phyloP scores from a whole-genome alignment of 2,797 vertebrate species.

The Hydrolagus colliei region DNA sequence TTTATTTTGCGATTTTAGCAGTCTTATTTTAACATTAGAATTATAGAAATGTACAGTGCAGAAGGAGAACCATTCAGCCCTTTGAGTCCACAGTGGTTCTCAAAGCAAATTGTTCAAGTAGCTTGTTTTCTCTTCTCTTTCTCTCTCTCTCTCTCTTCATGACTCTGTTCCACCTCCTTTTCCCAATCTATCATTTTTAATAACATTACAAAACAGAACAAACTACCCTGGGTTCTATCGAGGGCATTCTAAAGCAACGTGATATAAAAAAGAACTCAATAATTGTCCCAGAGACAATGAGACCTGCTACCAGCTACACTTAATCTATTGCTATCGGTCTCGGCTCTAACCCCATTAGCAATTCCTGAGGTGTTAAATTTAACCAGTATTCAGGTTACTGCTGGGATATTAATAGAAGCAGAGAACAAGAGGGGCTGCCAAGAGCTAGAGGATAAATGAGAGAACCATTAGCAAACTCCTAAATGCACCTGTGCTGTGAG shows the following conservation, averaged over 20 bases:
- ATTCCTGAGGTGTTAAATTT: conserved; percentile 34
- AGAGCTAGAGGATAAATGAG: conserved; percentile 37
- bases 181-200: conserved; percentile 9
- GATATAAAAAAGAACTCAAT: neutral
- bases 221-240: neutral
- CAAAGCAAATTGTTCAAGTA: too few relatives aligned
- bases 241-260: neutral
- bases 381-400: conserved; percentile 36
- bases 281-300: neutral
- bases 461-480: conserved; percentile 34
- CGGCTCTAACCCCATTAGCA: neutral
- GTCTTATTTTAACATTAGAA: too few relatives aligned
- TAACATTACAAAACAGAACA: neutral
- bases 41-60: too few relatives aligned
- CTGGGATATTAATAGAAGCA: conserved; percentile 37
- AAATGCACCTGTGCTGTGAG: conserved; percentile 36
- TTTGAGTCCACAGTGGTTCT: too few relatives aligned
- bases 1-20: too few relatives aligned
- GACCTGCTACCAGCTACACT: neutral
- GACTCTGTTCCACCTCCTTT: neutral
- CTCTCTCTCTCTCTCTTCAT: neutral
- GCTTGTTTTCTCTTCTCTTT: too few relatives aligned
- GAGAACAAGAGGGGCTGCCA: conserved; percentile 33
- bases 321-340: neutral
- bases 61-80: too few relatives aligned